Evolutionary conservation across 2,113 vertebrate genomes (phyloP).

Genomic region (Ptyas mucosa): DNA sequence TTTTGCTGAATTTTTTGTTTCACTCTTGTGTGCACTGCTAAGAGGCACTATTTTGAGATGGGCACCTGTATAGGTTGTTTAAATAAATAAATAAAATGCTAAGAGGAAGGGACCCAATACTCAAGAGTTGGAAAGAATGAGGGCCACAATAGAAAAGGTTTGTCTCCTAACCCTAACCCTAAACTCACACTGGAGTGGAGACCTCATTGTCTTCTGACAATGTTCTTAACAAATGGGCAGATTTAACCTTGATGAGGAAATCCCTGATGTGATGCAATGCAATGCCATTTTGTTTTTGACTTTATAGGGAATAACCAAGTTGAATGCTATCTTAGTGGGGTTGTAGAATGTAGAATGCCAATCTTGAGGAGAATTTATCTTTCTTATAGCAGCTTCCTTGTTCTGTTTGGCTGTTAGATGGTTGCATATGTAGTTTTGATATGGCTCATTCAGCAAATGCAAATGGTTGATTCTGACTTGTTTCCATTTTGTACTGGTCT

Average conservation of each 20-base stretch:
- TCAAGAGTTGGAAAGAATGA: neutral
- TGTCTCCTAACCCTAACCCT: neutral
- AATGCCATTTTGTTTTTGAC: neutral
- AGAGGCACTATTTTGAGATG: neutral
- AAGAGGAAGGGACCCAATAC: neutral
- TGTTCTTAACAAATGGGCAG: neutral
- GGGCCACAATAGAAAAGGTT: neutral
- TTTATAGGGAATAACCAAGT: neutral
- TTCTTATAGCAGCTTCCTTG: neutral
- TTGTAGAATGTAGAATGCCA: neutral
- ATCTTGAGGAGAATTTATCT: neutral
- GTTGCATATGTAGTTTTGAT: neutral
- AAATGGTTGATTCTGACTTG: neutral
- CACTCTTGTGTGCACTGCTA: neutral
- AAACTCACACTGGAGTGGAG: neutral
- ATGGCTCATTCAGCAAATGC: rapidly evolving
- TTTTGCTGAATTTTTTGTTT: neutral
- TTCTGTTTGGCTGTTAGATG: neutral
- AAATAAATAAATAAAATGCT: neutral
- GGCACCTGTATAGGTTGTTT: neutral
- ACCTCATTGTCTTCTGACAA: neutral
- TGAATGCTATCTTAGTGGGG: neutral
- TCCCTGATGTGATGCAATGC: neutral
- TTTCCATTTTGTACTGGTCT: conserved; percentile 12
- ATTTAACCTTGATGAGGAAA: neutral